A percentile compares a stretch with the other conserved stretches of the same genome.
Evolutionary conservation across 2,797 vertebrate species (phyloP).

Genomic region (Rhinichthys osculus): DNA sequence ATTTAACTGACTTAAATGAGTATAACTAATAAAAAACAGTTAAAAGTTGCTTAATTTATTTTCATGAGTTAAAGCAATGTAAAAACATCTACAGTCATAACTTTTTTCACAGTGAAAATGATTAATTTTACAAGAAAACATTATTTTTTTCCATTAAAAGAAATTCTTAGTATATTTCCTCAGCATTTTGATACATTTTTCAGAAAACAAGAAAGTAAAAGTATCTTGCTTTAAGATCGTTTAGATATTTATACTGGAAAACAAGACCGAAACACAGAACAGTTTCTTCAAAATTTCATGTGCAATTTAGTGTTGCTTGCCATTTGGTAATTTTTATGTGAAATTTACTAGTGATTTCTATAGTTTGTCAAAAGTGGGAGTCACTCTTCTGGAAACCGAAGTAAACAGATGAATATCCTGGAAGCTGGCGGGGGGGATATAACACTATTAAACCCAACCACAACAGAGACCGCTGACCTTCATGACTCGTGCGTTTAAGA

Average conservation of each 20-base stretch:
- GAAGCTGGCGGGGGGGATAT: constrained; percentile 31
- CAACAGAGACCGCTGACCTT: constrained; percentile 19
- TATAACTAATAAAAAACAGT: too few species aligned
- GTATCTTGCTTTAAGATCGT: not conserved
- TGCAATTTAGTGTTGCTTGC: not conserved
- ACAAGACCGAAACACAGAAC: not conserved
- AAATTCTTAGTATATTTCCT: too few species aligned
- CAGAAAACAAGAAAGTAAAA: not conserved
- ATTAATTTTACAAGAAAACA: too few species aligned
- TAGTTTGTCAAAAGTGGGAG: not conserved
- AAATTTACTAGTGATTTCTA: not conserved
- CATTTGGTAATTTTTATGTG: not conserved
- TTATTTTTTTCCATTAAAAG: too few species aligned
- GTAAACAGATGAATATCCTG: constrained; percentile 49
- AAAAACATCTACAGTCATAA: too few species aligned
- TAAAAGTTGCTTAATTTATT: too few species aligned
- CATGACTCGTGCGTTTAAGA: constrained; percentile 40
- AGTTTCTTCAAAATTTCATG: not conserved
- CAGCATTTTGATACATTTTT: not conserved
- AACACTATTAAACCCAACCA: constrained; percentile 32
- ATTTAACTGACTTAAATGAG: too few species aligned
- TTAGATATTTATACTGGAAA: not conserved
- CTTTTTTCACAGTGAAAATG: too few species aligned
- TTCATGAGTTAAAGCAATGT: too few species aligned
- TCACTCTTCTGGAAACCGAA: not conserved